Evolutionary conservation across 2,113 vertebrate species (phyloP).

Genomic region (Peromyscus leucopus): DNA sequence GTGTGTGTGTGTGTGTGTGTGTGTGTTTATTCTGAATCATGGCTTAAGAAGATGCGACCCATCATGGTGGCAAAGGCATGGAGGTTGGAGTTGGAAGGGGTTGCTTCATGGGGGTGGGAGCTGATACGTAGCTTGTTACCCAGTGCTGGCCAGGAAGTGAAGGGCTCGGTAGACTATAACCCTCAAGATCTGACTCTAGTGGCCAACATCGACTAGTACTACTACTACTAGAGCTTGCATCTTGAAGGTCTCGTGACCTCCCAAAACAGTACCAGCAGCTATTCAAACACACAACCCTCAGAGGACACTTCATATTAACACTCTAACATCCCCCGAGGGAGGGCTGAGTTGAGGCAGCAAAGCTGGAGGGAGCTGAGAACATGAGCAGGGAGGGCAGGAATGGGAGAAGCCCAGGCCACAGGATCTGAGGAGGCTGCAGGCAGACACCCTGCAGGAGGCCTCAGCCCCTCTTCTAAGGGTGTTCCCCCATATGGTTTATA

Average conservation of each 20-base stretch:
- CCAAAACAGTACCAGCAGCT: neutral
- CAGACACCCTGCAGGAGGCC: neutral
- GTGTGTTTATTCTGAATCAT: neutral
- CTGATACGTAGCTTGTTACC: neutral
- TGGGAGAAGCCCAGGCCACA: too few relatives aligned
- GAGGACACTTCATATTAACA: neutral
- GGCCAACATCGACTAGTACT: too few relatives aligned
- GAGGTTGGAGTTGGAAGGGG: neutral
- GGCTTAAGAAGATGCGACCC: too few relatives aligned
- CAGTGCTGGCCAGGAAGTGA: neutral
- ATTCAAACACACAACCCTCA: neutral
- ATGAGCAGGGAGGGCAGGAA: rapidly evolving
- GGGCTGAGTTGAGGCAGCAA: neutral
- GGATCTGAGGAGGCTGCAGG: neutral
- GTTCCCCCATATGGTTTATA: rapidly evolving
- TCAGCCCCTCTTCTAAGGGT: neutral
- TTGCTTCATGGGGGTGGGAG: neutral
- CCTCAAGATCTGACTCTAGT: neutral
- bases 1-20: neutral
- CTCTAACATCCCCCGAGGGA: neutral
- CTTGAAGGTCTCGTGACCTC: neutral
- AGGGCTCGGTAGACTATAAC: neutral
- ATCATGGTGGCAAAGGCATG: neutral
- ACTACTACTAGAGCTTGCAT: neutral
- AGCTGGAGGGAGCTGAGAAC: rapidly evolving